These are phyloP conservation scores for Temnothorax nylanderi DNA, from an alignment of 1,140 invertebrate species.

Conservation along the genomic window DNA sequence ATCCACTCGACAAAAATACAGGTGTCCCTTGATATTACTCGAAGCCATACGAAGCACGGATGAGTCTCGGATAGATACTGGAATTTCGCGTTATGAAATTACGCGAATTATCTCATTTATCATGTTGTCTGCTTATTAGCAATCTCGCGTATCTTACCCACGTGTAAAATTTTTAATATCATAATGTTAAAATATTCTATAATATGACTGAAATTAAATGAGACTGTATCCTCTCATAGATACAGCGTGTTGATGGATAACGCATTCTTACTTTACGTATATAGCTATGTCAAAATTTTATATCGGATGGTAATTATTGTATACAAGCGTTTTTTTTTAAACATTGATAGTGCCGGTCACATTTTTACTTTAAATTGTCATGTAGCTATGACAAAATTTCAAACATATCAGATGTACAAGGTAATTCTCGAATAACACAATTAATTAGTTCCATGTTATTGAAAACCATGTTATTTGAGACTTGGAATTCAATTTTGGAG, in stretches of 20 bases:
- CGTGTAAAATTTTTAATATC: background rate
- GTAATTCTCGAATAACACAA: no score
- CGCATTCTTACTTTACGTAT: background rate
- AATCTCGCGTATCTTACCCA: background rate
- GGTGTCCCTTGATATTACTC: background rate
- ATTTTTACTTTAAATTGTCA: background rate
- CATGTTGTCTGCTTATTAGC: background rate
- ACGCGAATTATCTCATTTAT: background rate
- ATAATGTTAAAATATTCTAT: background rate
- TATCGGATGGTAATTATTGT: background rate
- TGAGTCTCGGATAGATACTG: background rate
- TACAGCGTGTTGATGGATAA: background rate
- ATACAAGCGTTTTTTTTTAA: background rate
- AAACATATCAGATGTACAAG: no score
- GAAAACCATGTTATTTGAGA: no score
- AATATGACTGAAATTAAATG: background rate
- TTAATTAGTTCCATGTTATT: no score
- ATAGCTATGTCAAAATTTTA: background rate
- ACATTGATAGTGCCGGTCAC: no score
- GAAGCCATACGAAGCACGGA: background rate
- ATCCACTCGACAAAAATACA: constrained; percentile 29
- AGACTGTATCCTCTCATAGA: background rate
- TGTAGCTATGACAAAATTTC: background rate
- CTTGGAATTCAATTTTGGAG: no score
- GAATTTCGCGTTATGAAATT: background rate